Conservation (phyloP, 2,113 vertebrate genomes). For the Serilophus lunatus region DNA sequence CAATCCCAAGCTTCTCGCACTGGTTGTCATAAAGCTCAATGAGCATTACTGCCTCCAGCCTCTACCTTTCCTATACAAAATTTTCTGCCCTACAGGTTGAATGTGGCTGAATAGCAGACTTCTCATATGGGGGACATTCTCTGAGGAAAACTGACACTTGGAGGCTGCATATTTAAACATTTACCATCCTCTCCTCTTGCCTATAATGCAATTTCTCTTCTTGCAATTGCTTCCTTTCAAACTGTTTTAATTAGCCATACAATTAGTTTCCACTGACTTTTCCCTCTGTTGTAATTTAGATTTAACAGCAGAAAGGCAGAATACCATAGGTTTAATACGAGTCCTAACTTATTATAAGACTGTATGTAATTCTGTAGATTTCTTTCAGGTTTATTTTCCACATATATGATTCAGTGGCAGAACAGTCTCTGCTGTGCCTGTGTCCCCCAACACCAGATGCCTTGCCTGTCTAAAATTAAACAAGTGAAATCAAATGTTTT, state of each 20-base stretch:
- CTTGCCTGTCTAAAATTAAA: background rate
- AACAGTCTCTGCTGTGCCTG: background rate
- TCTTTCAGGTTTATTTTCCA: background rate
- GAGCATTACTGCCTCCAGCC: slow-evolving; percentile 36
- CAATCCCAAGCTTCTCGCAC: background rate
- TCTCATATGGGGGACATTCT: slow-evolving; percentile 35
- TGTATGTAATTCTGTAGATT: background rate
- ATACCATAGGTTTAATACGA: background rate
- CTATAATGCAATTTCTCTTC: slow-evolving; percentile 35
- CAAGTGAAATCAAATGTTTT: background rate
- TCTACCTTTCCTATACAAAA: slow-evolving; percentile 23
- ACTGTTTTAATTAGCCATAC: slow-evolving; percentile 59
- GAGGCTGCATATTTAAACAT: slow-evolving; percentile 57
- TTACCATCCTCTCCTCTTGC: slow-evolving; percentile 27
- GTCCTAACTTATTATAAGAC: background rate
- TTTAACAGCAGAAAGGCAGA: slow-evolving; percentile 16
- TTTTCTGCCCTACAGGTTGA: slow-evolving; percentile 53
- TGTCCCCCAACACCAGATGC: background rate
- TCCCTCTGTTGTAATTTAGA: slow-evolving; percentile 38
- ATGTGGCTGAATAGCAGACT: background rate
- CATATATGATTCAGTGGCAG: background rate
- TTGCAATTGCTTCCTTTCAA: slow-evolving; percentile 35
- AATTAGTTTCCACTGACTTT: slow-evolving; percentile 50
- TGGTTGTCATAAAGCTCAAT: slow-evolving; percentile 41
- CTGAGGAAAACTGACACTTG: slow-evolving; percentile 53